Conservation (phyloP, 2,888 invertebrate species). For the Alsophila aescularia region DNA sequence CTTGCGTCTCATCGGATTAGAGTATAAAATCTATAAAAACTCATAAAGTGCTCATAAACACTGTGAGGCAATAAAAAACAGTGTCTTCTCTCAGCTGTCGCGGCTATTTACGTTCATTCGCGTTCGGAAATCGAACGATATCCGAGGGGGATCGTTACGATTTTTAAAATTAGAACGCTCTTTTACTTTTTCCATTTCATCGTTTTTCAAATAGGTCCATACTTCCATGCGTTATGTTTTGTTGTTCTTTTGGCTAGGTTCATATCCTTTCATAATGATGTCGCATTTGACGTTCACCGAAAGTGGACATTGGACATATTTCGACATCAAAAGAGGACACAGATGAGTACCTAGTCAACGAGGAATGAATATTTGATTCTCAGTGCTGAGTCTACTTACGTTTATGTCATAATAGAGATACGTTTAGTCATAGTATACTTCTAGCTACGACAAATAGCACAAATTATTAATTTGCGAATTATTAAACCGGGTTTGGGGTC, state of each 20-base stretch:
- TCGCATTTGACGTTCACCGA: conserved; percentile 37
- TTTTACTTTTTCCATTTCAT: conserved; percentile 54
- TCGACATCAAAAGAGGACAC: conserved; percentile 23
- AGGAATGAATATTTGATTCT: conserved; percentile 16
- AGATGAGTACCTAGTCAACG: conserved; percentile 23
- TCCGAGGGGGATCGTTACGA: conserved; percentile 63
- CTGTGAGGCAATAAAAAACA: conserved; percentile 81
- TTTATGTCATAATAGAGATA: neutral
- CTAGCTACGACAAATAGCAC: no score
- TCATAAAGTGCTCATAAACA: conserved; percentile 83
- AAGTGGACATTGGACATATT: conserved; percentile 32
- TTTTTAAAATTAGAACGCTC: conserved; percentile 70
- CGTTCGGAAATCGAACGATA: conserved; percentile 80
- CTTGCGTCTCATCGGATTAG: conserved; percentile 70
- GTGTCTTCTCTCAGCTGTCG: conserved; percentile 83
- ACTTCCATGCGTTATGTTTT: neutral
- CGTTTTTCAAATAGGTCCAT: conserved; percentile 3
- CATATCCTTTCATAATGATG: conserved; percentile 48
- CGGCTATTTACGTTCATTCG: conserved; percentile 76
- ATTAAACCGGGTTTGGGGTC: neutral
- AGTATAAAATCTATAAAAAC: conserved; percentile 81
- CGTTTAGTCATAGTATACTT: no score
- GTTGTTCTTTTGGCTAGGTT: conserved; percentile 8
- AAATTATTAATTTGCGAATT: neutral
- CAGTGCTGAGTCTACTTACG: conserved; percentile 5